phyloP scores from a whole-genome alignment of 2,888 invertebrate genomes.

The Petrophora chlorosata region DNA sequence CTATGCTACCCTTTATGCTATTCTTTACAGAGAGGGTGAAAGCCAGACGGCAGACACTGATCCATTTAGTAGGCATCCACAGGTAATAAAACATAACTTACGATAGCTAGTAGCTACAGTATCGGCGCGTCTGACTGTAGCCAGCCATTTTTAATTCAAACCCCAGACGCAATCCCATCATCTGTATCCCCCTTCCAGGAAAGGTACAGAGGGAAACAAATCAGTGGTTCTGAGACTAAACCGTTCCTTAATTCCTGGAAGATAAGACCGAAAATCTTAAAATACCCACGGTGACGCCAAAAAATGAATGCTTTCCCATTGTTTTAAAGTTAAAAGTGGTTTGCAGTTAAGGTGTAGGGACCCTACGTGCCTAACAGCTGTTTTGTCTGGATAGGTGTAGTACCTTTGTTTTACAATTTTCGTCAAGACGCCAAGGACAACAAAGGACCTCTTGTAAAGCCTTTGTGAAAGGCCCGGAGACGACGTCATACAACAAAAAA shows the following conservation, averaged over 20 bases:
- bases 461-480: conserved; percentile 5
- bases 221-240: conserved; percentile 7
- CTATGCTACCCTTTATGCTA: background rate
- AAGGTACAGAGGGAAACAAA: conserved; percentile 27
- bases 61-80: background rate
- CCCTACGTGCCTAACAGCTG: conserved; percentile 71
- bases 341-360: conserved; percentile 12
- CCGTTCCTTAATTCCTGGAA: background rate
- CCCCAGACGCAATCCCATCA: conserved; percentile 57
- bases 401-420: conserved; percentile 63
- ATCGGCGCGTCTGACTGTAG: conserved; percentile 10
- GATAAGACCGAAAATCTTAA: conserved; percentile 11
- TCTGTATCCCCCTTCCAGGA: conserved; percentile 42
- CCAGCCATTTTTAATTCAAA: conserved; percentile 54
- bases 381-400: conserved; percentile 56
- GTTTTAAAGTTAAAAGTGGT: conserved; percentile 1
- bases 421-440: conserved; percentile 53
- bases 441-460: conserved; percentile 40
- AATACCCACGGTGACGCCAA: background rate
- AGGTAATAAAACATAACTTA: no score
- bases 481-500: conserved; percentile 6
- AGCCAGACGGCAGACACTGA: conserved; percentile 6
- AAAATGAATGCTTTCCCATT: conserved; percentile 10
- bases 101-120: no score
- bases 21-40: background rate